Evolutionary conservation across 2,113 vertebrate genomes (phyloP), one percentile per base, ranked within the genome.

Genomic region (Sebastes schlegelii): DNA sequence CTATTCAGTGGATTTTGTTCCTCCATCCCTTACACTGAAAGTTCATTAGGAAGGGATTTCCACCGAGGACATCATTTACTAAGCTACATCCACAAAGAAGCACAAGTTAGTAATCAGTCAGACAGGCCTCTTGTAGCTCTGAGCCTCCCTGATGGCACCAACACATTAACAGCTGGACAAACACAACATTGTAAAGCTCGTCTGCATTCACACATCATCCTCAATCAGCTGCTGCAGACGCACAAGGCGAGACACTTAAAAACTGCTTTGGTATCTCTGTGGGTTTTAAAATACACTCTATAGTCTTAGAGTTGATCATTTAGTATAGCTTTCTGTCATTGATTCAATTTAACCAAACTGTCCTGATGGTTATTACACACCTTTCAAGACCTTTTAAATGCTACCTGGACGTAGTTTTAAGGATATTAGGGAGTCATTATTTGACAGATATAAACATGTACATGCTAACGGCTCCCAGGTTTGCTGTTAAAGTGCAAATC

Each of bases 111-210:
- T n/a, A 76, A 83, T 86, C 85, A 81, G 76, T 4, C 60, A 11
- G 57, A 55, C 23, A 14, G 34, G 46, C 46, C 85, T 61, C 82
- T 74, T 55, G 6, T 64, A 51, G 6, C 65, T 75, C 70, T 11
- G 82, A 84, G 81, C 40, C 68, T 57, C 62, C 68, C 74, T 43
- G 78, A 83, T 54, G 74, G 79, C 43, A 71, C 6, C 71, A 0
- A 57, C 87, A 54, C 69, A 60, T 80, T 23, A 85, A 76, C 83
- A 89, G 81, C 89, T 92, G 87, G 80, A 81, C 89, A 86, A 88
- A 92, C 77, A 80, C 26, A 23, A 83, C 74, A 5, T 26, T 1
- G 42, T n/a, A 17, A 19, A 54, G 40, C 81, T 46, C 9, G 16
- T 45, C 54, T 26, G 26, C 26, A 26, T 26, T 26, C 26, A 26